Base-by-base conservation (phyloP, 2,113 vertebrate species). In the Leiothrix lutea region DNA sequence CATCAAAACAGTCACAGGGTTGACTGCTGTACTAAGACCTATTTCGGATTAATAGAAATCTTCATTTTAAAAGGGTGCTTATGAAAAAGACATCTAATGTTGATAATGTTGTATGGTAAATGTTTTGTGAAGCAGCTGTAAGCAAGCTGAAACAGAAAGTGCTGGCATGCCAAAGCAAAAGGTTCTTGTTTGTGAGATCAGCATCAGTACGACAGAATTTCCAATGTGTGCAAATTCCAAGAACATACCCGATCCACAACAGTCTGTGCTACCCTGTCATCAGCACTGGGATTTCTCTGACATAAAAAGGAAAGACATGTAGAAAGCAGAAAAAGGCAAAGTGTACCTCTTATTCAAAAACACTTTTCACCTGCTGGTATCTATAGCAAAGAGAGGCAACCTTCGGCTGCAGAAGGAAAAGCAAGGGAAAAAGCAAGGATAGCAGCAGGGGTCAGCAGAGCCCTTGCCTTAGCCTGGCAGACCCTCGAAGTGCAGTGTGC, bases 391-490 rank as follows among this genome's bases (percentile, higher is more conserved):
- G 48, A 58, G 53, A 75, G 38, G 78, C 38, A 92, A 69, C 36
- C 56, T 67, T 60, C 0, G 1, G 77, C 51, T 44, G 45, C 70
- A 58, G 64, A 48, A 92, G 36, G 36, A 83, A 83, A 85, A 86
- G 74, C 40, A 36, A 56, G 6, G 78, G 48, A 83, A 77, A 66
- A 90, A 89, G 77, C 66, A 45, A 33, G 51, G 40, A 86, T 6
- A 88, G 93, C 93, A 95, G 92, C 85, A 97, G 88, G 91, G 89
- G 94, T 95, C 85, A 95, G 95, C 86, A 94, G 91, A 94, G 90
- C 77, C 89, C 94, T 69, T 74, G 74, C n/a, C 75, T 86, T 26
- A 51, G 75, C 50, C 56, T 31, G 36, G 86, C 78, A 93, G 73
- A 64, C 50, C 86, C 88, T 57, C 2, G 9, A 53, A 31, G 35